Conservation (phyloP, 1,140 invertebrate species). For the Zaprionus inermis region DNA sequence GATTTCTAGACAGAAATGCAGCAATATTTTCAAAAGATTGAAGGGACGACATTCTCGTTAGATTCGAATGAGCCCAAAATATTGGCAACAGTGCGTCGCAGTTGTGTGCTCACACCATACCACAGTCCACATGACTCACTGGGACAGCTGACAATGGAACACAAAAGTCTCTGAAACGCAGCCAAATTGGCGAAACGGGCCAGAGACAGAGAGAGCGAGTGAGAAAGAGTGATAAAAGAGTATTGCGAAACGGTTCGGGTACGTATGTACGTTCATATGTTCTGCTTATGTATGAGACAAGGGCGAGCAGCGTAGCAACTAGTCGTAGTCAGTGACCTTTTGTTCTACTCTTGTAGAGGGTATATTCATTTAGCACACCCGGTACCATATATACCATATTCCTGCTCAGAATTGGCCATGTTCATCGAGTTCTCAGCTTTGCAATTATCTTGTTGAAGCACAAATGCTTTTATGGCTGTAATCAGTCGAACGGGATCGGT, state of each 20-base stretch:
- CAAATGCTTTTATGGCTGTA: no score
- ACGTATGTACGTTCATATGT: background rate
- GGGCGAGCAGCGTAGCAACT: conserved; percentile 1
- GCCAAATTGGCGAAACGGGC: no score
- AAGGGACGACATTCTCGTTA: background rate
- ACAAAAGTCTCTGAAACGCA: background rate
- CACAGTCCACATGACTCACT: background rate
- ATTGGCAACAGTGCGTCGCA: background rate
- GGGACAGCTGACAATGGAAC: background rate
- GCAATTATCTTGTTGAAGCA: no score
- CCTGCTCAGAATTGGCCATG: no score
- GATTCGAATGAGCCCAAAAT: background rate
- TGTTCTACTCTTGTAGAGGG: background rate
- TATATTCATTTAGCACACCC: background rate
- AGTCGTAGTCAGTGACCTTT: conserved; percentile 13
- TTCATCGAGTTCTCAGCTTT: no score
- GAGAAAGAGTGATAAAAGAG: background rate
- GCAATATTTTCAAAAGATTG: background rate
- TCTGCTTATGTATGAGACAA: background rate
- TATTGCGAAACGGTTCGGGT: background rate
- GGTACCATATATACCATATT: no score
- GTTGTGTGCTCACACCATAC: background rate
- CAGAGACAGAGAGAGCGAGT: background rate
- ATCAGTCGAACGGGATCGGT: no score
- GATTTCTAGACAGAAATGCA: background rate